Evolutionary conservation across 64 coral and sea anemone species (phyloP), one percentile per base, ranked within the genome.

Genomic region (Montipora cactus): DNA sequence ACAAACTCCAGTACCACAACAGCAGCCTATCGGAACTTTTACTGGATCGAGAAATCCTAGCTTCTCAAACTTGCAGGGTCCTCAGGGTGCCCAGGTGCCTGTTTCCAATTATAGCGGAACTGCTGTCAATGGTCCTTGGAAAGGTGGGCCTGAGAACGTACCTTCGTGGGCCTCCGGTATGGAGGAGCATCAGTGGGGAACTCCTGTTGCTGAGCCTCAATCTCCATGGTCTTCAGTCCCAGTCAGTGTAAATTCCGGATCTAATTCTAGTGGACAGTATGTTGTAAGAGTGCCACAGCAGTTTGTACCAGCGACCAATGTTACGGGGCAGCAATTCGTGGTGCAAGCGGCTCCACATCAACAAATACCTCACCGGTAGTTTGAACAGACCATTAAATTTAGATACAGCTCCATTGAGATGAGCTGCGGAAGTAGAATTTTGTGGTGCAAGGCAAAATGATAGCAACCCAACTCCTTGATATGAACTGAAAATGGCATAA

Each of bases 301-400:
- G 47, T 89, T 77, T 67, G 76, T 67, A 10, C 23, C 72, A 5
- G 22, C 73, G 6, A 73, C 82, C 13, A 86, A 48, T 78, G 76
- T 89, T 6, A 5, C 74, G 5, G 76, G 72, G 46, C 76, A 76
- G 51, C 72, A 51, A 62, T 89, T 59, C 77, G 72, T 77, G 49
- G 76, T 77, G 73, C 87, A 57, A 79, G 5, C 87, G 3, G 23
- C 59, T 15, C 72, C 87, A 20, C 87, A 89, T 44, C 87, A 76
- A 49, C 87, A 89, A 67, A 58, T 89, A 73, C 87, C 87, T 13
- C 87, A 89, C 19, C 87, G 87, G 74, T 89, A 67, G 58, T 78
- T 71, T 86, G 19, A 20, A 18, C 45, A 49, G 62, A 86, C 67
- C 67, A 68, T 47, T 49, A 48, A 84, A 70, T 84, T 84, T 48